These are phyloP conservation scores for Pristis pectinata DNA, from an alignment of 2,797 vertebrate genomes.

Conservation along the genomic window DNA sequence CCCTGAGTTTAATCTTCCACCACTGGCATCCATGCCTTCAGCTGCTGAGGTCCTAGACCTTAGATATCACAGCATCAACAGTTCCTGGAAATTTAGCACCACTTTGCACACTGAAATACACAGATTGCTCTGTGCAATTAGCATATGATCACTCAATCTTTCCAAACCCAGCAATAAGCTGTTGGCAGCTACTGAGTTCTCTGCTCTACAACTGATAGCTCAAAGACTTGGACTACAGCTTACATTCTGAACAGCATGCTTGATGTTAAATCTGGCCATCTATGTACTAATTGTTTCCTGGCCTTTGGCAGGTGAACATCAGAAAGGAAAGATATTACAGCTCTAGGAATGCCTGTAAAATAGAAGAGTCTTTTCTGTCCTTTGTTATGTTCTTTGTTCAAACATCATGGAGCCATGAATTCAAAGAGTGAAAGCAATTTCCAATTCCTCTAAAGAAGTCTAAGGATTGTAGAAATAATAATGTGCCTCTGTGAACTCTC, in stretches of 20 bases:
- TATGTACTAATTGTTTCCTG: not conserved
- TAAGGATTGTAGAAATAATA: not conserved
- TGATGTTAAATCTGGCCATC: not conserved
- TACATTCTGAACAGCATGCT: not conserved
- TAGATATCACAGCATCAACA: not conserved
- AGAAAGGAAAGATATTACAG: not conserved
- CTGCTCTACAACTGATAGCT: not conserved
- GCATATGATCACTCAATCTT: not conserved
- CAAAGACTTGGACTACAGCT: not conserved
- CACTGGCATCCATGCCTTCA: too few relatives aligned
- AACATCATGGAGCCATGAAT: not conserved
- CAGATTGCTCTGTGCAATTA: constrained; percentile 22
- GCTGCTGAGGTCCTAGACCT: too few relatives aligned
- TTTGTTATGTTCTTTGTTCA: not conserved
- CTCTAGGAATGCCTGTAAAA: not conserved
- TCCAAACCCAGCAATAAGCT: not conserved
- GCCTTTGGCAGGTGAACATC: not conserved
- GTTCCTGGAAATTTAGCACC: not conserved
- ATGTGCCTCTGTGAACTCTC: not conserved
- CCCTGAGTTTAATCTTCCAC: too few relatives aligned
- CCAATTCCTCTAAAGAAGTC: not conserved
- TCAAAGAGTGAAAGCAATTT: not conserved
- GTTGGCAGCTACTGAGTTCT: not conserved
- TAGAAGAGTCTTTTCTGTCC: not conserved
- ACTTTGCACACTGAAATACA: not conserved